A percentile compares a stretch with the other conserved stretches of the same genome.
These are phyloP conservation scores for Chloropsis hardwickii DNA, from an alignment of 2,113 vertebrate species.

Conservation along the genomic window DNA sequence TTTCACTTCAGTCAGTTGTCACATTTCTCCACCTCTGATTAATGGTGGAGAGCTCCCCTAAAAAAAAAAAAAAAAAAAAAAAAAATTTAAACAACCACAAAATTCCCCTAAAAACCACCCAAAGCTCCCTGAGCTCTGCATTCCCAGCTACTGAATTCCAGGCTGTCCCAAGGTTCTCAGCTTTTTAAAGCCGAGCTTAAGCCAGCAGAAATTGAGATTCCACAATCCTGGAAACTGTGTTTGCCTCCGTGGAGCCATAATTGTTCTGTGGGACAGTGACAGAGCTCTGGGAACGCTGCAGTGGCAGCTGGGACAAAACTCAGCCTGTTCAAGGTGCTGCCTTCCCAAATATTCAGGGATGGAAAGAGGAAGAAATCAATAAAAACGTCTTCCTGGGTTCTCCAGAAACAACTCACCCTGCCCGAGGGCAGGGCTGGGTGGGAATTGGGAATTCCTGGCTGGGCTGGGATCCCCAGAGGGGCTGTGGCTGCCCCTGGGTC, in stretches of 20 bases:
- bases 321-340: neutral
- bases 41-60: neutral
- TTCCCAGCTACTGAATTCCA: neutral
- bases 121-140: fast-evolving
- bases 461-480: neutral
- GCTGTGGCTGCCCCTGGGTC: neutral
- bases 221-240: neutral
- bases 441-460: neutral
- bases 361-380: neutral
- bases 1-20: neutral
- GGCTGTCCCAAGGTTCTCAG: neutral
- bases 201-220: neutral
- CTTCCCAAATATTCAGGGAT: neutral
- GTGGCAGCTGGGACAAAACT: neutral
- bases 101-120: neutral
- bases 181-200: neutral
- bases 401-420: neutral
- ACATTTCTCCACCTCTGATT: neutral
- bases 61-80: neutral
- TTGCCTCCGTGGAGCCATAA: neutral
- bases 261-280: neutral
- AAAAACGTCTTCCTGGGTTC: neutral
- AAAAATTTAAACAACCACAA: neutral
- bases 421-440: fast-evolving
- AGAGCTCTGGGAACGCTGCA: neutral